Base-by-base conservation (phyloP, 1,140 invertebrate species). In the Frieseomelitta varia region DNA sequence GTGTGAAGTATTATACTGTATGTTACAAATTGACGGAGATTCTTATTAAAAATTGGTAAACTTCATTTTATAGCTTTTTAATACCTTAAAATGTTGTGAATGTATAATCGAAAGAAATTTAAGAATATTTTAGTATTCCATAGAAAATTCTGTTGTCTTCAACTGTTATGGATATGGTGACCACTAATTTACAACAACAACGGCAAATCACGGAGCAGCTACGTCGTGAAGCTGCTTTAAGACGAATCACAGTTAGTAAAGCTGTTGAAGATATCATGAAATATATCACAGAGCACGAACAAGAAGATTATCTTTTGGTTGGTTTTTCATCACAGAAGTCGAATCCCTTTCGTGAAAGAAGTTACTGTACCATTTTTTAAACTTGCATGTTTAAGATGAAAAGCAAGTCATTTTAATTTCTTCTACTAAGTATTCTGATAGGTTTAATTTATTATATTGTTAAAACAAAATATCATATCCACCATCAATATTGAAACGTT, bases 271-370 rank as follows among this genome's bases (percentile, higher is more conserved):
- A 99, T 91, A 98, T 99, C 86, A 97, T 98, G 94, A 98, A 98
- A 93, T 99, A 97, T 91, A 98, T 99, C 82, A 96, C 97, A 56
- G 98, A 99, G 92, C 98, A 99, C 91, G 97, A 98, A 93, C 97
- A 98, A 90, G 98, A 99, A 92, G 99, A 99, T 95, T 99, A 97
- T 92, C 96, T 99, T n/a, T 96, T 99, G 80, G 97, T 98, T 91
- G 99, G 98, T 8, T 99, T 99, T 95, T 97, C 98, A 79, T 98
- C 97, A 85, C 98, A 99, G 93, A 99, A 99, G 94, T 98, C 99
- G 15, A 99, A 99, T 95, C 99, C 99, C 55, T 99, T 99, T 96
- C 97, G 98, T 91, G 99, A 99, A 95, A 99, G 99, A 95, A 98
- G 97, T 90, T 97, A 98, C 69, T 99, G 98, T 95, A 96, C 96